phyloP scores from a whole-genome alignment of 2,113 vertebrate species.

The Sorex fumeus region DNA sequence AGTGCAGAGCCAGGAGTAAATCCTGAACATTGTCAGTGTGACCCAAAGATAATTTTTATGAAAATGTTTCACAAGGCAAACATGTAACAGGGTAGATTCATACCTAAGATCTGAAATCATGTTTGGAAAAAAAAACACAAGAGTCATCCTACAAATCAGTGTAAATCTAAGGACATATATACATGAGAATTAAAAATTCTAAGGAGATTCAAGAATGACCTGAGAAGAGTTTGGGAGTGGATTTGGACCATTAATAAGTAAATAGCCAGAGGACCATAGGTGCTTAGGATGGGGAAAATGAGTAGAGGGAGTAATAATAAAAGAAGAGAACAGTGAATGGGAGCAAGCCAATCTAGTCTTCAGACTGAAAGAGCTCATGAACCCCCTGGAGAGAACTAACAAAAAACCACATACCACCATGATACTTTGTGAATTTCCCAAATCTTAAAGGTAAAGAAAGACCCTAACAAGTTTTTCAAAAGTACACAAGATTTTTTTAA shows the following conservation, averaged over 20 bases:
- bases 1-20: not conserved
- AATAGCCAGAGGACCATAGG: not conserved
- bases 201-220: slow-evolving; percentile 3
- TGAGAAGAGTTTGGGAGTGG: not conserved
- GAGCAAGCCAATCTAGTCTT: not conserved
- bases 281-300: not conserved
- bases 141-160: not conserved
- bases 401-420: not conserved
- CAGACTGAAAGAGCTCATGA: not conserved
- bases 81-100: not conserved
- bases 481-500: slow-evolving; percentile 64
- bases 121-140: not conserved
- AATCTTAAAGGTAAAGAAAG: slow-evolving; percentile 67
- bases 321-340: not conserved
- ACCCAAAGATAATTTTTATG: no score
- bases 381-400: slow-evolving; percentile 12
- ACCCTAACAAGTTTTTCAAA: slow-evolving; percentile 66
- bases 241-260: not conserved
- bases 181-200: not conserved
- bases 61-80: no score
- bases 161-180: not conserved
- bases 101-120: not conserved
- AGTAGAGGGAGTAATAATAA: not conserved
- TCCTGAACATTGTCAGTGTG: no score
- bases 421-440: slow-evolving; percentile 26